Conservation (phyloP, 2,888 invertebrate species). For the Cephus rjabovi region DNA sequence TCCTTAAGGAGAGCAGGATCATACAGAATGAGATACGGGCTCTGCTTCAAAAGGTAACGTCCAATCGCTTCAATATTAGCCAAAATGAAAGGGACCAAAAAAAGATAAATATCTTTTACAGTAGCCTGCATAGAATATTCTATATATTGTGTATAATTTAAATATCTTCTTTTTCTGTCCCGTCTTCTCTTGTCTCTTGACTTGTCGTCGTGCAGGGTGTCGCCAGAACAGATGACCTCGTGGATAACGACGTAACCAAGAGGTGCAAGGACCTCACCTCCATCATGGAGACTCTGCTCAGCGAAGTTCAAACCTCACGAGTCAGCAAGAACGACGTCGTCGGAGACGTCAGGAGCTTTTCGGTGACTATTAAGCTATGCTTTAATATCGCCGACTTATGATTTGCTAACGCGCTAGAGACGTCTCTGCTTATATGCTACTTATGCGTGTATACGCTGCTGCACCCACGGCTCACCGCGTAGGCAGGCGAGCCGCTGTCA, state of each 20-base stretch:
- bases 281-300: slow-evolving; percentile 81
- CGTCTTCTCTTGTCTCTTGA: background rate
- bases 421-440: slow-evolving; percentile 31
- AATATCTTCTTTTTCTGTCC: slow-evolving; percentile 24
- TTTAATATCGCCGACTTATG: slow-evolving; percentile 46
- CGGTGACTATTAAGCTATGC: slow-evolving; percentile 70
- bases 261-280: slow-evolving; percentile 79
- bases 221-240: slow-evolving; percentile 70
- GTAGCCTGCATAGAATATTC: background rate
- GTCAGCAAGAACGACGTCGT: slow-evolving; percentile 72
- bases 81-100: slow-evolving; percentile 2
- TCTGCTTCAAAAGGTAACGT: slow-evolving; percentile 76
- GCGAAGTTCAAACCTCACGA: slow-evolving; percentile 74
- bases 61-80: slow-evolving; percentile 2
- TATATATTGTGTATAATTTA: background rate
- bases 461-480: background rate
- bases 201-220: slow-evolving; percentile 56
- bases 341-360: slow-evolving; percentile 74
- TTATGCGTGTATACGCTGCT: background rate
- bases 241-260: slow-evolving; percentile 76
- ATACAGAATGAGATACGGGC: slow-evolving; percentile 77
- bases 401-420: slow-evolving; percentile 22
- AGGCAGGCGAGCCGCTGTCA: background rate
- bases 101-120: slow-evolving; percentile 1
- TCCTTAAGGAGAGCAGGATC: slow-evolving; percentile 71